Percentiles rank a stretch among this genome's conserved stretches.
Conservation (phyloP, 2,888 invertebrate genomes). For the Embidobia sp. region DNA sequence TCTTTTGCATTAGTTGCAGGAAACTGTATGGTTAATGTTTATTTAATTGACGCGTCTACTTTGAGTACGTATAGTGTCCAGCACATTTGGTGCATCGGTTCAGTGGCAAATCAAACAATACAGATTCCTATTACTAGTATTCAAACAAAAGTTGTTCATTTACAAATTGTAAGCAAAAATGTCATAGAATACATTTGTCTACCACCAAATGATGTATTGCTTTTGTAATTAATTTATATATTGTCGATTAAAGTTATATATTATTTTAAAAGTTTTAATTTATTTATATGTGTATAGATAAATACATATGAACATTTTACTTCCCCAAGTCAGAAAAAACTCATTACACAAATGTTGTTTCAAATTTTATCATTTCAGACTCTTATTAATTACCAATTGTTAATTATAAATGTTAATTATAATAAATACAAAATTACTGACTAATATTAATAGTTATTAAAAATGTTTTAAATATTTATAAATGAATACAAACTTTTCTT, state of each 20-base stretch:
- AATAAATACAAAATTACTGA: too few relatives aligned
- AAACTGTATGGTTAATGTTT: slow-evolving; percentile 8
- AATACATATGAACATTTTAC: too few relatives aligned
- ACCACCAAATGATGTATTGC: slow-evolving; percentile 4
- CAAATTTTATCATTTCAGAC: too few relatives aligned
- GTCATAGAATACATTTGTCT: neutral
- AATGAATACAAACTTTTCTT: too few relatives aligned
- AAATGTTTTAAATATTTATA: too few relatives aligned
- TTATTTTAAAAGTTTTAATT: neutral
- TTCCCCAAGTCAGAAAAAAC: too few relatives aligned
- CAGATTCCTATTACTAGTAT: slow-evolving; percentile 2
- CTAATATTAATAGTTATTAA: too few relatives aligned
- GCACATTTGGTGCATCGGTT: neutral
- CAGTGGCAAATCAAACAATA: neutral
- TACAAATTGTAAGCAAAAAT: neutral
- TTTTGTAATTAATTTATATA: neutral
- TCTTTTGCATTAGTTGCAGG: slow-evolving; percentile 9
- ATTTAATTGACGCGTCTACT: neutral
- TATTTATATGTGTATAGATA: too few relatives aligned
- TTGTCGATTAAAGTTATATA: neutral
- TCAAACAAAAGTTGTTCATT: slow-evolving; percentile 4
- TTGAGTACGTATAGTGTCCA: neutral
- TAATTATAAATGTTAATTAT: too few relatives aligned
- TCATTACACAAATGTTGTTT: too few relatives aligned
- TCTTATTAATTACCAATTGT: too few relatives aligned